A percentile compares a stretch with the other conserved stretches of the same genome.
Conservation (phyloP, 2,888 invertebrate species). For the Orthosia cruda region DNA sequence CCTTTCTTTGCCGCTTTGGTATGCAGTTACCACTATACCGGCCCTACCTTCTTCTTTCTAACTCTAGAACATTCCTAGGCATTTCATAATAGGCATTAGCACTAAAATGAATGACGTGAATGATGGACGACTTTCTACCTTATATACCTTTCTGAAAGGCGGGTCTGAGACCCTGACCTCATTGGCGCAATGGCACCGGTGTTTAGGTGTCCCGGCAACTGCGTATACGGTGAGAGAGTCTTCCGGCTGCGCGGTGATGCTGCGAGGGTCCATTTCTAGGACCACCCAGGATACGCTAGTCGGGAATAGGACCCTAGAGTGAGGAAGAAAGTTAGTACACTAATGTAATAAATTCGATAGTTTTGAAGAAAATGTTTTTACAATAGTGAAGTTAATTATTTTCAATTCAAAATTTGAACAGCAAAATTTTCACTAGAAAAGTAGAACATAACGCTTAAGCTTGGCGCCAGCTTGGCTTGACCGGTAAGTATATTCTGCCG, state of each 20-base stretch:
- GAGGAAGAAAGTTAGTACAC: conserved; percentile 7
- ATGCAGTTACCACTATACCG: background rate
- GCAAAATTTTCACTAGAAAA: background rate
- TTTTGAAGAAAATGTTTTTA: background rate
- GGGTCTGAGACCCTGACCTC: conserved; percentile 80
- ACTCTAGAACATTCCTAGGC: conserved; percentile 18
- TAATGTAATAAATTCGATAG: background rate
- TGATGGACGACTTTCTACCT: conserved; percentile 80
- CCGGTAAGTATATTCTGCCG: background rate
- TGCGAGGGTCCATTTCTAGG: conserved; percentile 98
- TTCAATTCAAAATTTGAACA: background rate
- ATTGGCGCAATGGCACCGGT: conserved; percentile 82
- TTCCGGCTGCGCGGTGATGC: conserved; percentile 98
- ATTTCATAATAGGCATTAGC: conserved; percentile 36
- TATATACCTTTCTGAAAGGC: conserved; percentile 89
- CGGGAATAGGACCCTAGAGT: conserved; percentile 95
- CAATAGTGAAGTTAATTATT: background rate
- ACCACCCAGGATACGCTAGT: conserved; percentile 97
- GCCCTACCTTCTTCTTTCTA: background rate
- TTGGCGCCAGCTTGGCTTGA: background rate
- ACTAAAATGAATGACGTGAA: conserved; percentile 58
- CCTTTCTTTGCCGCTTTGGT: background rate
- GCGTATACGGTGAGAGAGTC: conserved; percentile 95
- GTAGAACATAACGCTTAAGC: background rate
- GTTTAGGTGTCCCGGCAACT: conserved; percentile 84